Evolutionary conservation across 2,888 invertebrate species (phyloP).

Genomic region (Clostera curtula): DNA sequence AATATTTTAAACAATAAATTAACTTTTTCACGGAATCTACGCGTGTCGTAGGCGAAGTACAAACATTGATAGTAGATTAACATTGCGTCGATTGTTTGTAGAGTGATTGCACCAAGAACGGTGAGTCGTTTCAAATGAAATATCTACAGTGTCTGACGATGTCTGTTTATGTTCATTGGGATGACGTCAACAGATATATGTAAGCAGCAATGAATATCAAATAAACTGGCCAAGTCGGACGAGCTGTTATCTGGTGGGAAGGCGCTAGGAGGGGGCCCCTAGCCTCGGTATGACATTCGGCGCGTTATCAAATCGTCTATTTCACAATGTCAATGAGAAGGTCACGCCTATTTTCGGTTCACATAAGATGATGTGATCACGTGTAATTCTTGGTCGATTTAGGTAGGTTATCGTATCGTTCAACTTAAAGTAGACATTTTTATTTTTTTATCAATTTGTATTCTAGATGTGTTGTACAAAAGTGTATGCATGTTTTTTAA

Average conservation of each 20-base stretch:
- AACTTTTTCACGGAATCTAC: too few species aligned
- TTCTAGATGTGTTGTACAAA: too few species aligned
- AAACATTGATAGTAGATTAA: constrained; percentile 21
- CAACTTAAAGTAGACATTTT: too few species aligned
- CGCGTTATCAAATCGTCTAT: constrained; percentile 70
- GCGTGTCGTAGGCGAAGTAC: constrained; percentile 21
- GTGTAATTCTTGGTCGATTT: constrained; percentile 28
- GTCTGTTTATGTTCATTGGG: constrained; percentile 20
- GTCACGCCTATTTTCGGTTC: constrained; percentile 66
- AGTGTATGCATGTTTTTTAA: too few species aligned
- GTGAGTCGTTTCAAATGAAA: constrained; percentile 8
- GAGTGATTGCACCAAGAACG: constrained; percentile 31
- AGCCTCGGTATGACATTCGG: constrained; percentile 71
- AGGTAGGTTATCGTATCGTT: constrained; percentile 1
- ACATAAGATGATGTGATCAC: constrained; percentile 44
- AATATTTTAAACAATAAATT: too few species aligned
- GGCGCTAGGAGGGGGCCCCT: constrained; percentile 47
- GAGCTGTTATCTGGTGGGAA: constrained; percentile 41
- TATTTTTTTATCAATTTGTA: too few species aligned
- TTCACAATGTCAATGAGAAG: constrained; percentile 76
- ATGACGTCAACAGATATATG: constrained; percentile 18
- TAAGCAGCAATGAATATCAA: constrained; percentile 50
- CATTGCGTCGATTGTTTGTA: constrained; percentile 40
- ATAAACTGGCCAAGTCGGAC: constrained; percentile 28
- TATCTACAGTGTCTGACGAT: constrained; percentile 11